Percentiles rank a stretch among this genome's conserved stretches.
phyloP scores from a whole-genome alignment of 2,797 vertebrate genomes.

The Chanos chanos region DNA sequence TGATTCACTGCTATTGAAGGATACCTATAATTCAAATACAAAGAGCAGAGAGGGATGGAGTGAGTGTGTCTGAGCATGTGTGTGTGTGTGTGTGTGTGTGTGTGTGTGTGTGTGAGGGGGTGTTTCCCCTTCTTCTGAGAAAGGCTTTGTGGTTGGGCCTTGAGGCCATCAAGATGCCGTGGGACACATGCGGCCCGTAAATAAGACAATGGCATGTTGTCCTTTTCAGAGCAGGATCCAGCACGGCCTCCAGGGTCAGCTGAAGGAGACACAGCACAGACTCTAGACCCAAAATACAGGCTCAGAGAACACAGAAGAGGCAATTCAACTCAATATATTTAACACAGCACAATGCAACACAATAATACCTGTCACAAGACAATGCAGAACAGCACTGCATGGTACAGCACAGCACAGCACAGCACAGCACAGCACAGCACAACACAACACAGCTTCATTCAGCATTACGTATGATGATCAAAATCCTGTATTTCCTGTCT shows the following conservation, averaged over 20 bases:
- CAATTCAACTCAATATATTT: too few relatives aligned
- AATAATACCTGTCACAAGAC: too few relatives aligned
- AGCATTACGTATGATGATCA: too few relatives aligned
- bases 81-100: neutral
- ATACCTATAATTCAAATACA: conserved; percentile 51
- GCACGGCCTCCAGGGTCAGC: conserved; percentile 55
- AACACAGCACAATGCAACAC: too few relatives aligned
- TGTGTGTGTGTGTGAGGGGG: conserved; percentile 25
- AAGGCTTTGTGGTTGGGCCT: conserved; percentile 37
- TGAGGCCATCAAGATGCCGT: conserved; percentile 54
- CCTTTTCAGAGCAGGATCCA: conserved; percentile 54
- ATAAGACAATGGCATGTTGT: conserved; percentile 69
- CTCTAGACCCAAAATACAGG: conserved; percentile 16
- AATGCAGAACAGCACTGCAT: too few relatives aligned
- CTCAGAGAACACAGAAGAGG: too few relatives aligned
- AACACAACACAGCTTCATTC: too few relatives aligned
- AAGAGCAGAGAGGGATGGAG: conserved; percentile 2
- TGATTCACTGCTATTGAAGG: conserved; percentile 35
- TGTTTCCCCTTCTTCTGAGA: conserved; percentile 59
- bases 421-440: too few relatives aligned
- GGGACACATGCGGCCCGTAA: conserved; percentile 61
- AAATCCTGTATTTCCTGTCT: too few relatives aligned
- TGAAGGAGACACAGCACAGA: conserved; percentile 56
- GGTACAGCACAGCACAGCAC: too few relatives aligned
- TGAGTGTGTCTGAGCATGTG: neutral